Evolutionary conservation across 2,113 vertebrate genomes (phyloP).

Genomic region (Edolisoma coerulescens): DNA sequence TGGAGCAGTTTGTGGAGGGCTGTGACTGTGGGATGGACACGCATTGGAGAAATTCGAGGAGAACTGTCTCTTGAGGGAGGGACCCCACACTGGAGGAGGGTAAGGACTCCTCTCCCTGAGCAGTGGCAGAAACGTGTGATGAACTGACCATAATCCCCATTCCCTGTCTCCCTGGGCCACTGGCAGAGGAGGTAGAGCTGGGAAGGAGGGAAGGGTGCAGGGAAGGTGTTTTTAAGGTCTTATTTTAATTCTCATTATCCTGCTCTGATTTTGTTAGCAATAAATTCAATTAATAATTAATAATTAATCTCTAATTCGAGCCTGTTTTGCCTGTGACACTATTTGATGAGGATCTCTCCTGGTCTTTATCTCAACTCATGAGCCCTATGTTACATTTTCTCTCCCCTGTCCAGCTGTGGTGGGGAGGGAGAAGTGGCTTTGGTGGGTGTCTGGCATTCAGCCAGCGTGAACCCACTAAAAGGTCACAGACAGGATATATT

Average conservation of each 20-base stretch:
- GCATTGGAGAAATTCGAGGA: fast-evolving
- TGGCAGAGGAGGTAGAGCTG: neutral
- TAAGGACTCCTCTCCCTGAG: neutral
- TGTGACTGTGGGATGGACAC: neutral
- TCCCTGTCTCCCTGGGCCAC: fast-evolving
- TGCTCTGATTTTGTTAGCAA: neutral
- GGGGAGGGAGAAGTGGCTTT: neutral
- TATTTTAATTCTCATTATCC: neutral
- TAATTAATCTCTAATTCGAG: neutral
- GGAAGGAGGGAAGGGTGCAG: neutral
- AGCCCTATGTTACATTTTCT: neutral
- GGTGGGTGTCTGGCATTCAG: neutral
- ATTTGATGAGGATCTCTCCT: neutral
- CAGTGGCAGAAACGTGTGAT: neutral
- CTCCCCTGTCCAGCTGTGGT: neutral
- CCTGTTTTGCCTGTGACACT: neutral
- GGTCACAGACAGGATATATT: neutral
- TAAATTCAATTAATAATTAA: neutral
- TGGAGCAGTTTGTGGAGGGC: neutral
- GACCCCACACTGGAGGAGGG: neutral
- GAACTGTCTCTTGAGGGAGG: neutral
- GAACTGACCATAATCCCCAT: neutral
- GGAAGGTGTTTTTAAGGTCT: neutral
- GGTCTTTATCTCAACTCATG: neutral
- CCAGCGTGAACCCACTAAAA: neutral